phyloP scores from a whole-genome alignment of 2,888 invertebrate species.

The Nineta flava region DNA sequence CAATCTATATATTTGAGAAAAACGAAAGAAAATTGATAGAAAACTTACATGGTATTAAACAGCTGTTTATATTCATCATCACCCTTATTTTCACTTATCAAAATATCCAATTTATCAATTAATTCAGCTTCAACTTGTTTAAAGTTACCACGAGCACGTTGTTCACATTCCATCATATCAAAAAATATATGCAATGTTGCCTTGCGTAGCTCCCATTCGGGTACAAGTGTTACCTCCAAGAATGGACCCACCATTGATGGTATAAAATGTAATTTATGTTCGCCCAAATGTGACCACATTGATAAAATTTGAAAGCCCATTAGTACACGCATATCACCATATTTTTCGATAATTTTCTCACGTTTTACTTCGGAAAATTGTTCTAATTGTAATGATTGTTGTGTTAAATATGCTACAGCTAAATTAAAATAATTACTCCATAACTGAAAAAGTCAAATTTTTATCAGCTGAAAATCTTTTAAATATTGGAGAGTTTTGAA shows the following conservation, averaged over 20 bases:
- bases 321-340: constrained; percentile 79
- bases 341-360: constrained; percentile 59
- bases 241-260: constrained; percentile 89
- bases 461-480: neutral
- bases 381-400: constrained; percentile 65
- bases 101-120: constrained; percentile 83
- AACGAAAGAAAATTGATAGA: neutral
- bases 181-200: constrained; percentile 86
- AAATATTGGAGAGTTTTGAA: neutral
- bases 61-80: constrained; percentile 83
- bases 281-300: constrained; percentile 78
- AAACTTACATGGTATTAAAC: constrained; percentile 90
- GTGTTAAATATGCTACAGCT: constrained; percentile 65
- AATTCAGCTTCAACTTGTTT: constrained; percentile 83
- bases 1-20: neutral
- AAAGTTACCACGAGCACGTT: constrained; percentile 67
- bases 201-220: constrained; percentile 68
- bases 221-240: constrained; percentile 82
- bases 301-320: constrained; percentile 86
- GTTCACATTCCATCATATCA: constrained; percentile 91
- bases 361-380: constrained; percentile 66
- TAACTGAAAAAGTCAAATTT: constrained; percentile 23
- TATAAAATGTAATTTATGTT: constrained; percentile 76
- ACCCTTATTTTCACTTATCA: constrained; percentile 86
- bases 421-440: constrained; percentile 63